Base-by-base conservation (phyloP, 2,888 invertebrate species). In the Phania funesta region DNA sequence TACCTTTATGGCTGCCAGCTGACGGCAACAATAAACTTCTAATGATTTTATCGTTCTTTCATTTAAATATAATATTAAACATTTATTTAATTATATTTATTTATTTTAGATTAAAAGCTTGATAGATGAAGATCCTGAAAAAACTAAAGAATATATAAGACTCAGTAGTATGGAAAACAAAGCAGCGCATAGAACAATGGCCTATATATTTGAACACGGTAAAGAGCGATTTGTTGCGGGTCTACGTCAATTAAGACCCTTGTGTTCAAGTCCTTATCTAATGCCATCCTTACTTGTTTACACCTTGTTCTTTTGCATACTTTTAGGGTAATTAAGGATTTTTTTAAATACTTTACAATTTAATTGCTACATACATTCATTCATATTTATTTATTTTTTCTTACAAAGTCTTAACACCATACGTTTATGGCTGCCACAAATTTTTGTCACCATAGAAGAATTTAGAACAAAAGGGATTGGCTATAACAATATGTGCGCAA, bases 401-500 rank as follows among this genome's bases (percentile, higher is more conserved):
- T 38, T 4, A 38, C 29, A 3, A 62, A 95, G 95, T 16, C 92
- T 95, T 65, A 97, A 96, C 87, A 95, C 96, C 0, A 91, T 97
- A 58, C 94, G 96, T 24, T 92, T 97, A 46, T 97, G 97, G 97
- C 93, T 96, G 85, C 97, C 97, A 0, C 96, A 96, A 87, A 92
- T 97, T 32, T 96, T 96, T 83, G 93, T 95, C 64, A 94, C 95
- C 88, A 93, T 95, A 44, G 91, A 91, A 46, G 90, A 90, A 13
- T 91, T 91, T 80, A 89, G 91, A 50, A 88, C 89, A 54, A 87
- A 71, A 35, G 80, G 84, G 2, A 18, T 68, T 1, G 50, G 35
- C 3, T 77, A 81, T 8, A 75, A 46, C 22, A 87, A 85, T 64
- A 86, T 90, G 81, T 90, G 90, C 58, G 71, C 83, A 8, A 87